Evolutionary conservation across 1,140 invertebrate genomes (phyloP).

Genomic region (Drosophila kanapiae): DNA sequence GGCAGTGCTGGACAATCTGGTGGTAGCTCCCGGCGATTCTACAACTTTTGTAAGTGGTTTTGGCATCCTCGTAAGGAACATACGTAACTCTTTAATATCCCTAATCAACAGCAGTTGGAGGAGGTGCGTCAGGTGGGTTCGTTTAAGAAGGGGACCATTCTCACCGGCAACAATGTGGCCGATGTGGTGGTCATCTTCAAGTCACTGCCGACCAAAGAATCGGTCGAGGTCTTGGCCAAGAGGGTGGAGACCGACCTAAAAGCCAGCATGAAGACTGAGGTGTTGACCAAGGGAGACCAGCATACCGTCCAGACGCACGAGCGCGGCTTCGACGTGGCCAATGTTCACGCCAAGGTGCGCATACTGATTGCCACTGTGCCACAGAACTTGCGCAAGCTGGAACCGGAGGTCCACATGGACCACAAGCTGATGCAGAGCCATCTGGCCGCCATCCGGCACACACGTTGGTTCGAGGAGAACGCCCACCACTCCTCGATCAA

Average conservation of each 20-base stretch:
- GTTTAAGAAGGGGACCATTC: slow-evolving; percentile 99
- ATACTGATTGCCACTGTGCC: slow-evolving; percentile 97
- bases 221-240: slow-evolving; percentile 95
- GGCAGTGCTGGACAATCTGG: slow-evolving; percentile 95
- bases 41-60: slow-evolving; percentile 95
- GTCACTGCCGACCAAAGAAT: slow-evolving; percentile 97
- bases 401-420: slow-evolving; percentile 96
- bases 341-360: slow-evolving; percentile 93
- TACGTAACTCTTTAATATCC: background rate
- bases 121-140: slow-evolving; percentile 98
- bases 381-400: slow-evolving; percentile 96
- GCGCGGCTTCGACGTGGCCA: slow-evolving; percentile 93
- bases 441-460: slow-evolving; percentile 96
- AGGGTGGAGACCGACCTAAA: slow-evolving; percentile 95
- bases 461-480: slow-evolving; percentile 99
- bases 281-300: slow-evolving; percentile 87
- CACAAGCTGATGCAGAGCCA: slow-evolving; percentile 94
- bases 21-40: slow-evolving; percentile 96
- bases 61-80: background rate
- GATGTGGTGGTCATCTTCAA: slow-evolving; percentile 99
- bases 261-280: slow-evolving; percentile 88
- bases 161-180: slow-evolving; percentile 97
- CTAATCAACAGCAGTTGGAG: slow-evolving; percentile 92
- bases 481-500: slow-evolving; percentile 99
- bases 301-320: slow-evolving; percentile 89